phyloP scores from a whole-genome alignment of 1,140 invertebrate species.

The Hesperophylax magnus region DNA sequence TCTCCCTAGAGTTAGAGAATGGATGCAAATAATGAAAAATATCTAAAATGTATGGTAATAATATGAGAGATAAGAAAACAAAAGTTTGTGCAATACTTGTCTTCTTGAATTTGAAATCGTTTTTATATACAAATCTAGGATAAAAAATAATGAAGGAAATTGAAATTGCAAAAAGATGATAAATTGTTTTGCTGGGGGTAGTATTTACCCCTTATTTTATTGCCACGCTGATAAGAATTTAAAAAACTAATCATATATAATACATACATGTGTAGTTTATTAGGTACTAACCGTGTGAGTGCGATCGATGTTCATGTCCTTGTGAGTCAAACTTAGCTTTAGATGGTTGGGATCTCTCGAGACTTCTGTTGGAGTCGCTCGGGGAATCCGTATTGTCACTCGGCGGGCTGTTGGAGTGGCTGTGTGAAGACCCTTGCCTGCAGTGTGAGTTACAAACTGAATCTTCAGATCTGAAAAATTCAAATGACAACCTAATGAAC shows the following conservation, averaged over 20 bases:
- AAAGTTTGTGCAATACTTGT: no score
- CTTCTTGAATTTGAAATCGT: no score
- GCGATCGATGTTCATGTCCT: conserved; percentile 44
- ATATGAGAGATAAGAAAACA: not conserved
- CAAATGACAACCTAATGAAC: not conserved
- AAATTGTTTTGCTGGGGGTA: no score
- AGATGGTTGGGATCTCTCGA: conserved; percentile 60
- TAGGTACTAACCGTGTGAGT: conserved; percentile 52
- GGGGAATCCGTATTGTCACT: conserved; percentile 61
- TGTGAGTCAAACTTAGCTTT: conserved; percentile 50
- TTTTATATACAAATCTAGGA: not conserved
- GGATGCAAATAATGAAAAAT: no score
- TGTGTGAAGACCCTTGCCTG: conserved; percentile 62
- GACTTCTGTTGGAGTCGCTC: conserved; percentile 69
- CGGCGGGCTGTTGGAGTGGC: conserved; percentile 63
- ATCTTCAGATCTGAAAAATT: conserved; percentile 79
- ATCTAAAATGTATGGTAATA: not conserved
- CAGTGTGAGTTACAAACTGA: conserved; percentile 83
- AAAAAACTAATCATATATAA: no score
- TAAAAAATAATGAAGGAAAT: not conserved
- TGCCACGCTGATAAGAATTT: no score
- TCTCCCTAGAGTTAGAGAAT: no score
- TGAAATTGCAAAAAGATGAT: not conserved
- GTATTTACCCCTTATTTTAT: no score
- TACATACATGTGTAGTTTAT: not conserved